Evolutionary conservation across 2,888 invertebrate genomes (phyloP), one percentile per base, ranked within the genome.

Genomic region (Seladonia tumulorum): DNA sequence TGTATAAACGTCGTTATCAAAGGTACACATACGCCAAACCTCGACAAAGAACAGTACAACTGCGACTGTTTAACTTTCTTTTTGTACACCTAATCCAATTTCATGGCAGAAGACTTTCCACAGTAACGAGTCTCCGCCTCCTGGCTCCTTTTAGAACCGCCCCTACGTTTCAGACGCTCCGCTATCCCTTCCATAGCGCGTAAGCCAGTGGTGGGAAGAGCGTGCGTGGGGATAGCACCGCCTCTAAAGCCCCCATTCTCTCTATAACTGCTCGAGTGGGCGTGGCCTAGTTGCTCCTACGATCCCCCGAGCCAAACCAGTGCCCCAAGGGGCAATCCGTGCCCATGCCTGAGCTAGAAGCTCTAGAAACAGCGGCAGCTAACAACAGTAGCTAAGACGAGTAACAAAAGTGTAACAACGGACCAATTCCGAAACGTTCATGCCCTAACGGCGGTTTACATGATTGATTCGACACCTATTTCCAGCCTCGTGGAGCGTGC

Each of bases 341-440:
- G 18, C 16, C 63, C 63, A 63, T 63, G 63, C 25, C 63, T 63
- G 63, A 63, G 16, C 29, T 63, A 39, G 68, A 68, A 68, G 39
- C 39, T 39, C 22, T 39, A 39, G 39, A 12, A 68, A 68, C 68
- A 39, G 22, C 68, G 22, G 35, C 22, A 22, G 68, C 39, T 35
- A 66, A 66, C 66, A 22, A 22, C 35, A 22, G 10, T 66, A 66
- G 35, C 22, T 68, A 63, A 63, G 39, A 22, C 66, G 68, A 68
- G 68, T 68, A 68, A 68, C 68, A 68, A 68, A 68, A 68, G 66
- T 68, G 39, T 70, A 70, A 70, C 70, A 42, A 42, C 68, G 22
- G n/a, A 70, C 12, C 42, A 70, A 70, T 70, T 42, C 42, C 42
- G 35, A 42, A 42, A 45, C 42, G 70, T 70, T 68, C 22, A n/a